Percentiles rank a stretch among this genome's conserved stretches.
Conservation (phyloP, 1,140 invertebrate species). For the Sycophaga agraensis region DNA sequence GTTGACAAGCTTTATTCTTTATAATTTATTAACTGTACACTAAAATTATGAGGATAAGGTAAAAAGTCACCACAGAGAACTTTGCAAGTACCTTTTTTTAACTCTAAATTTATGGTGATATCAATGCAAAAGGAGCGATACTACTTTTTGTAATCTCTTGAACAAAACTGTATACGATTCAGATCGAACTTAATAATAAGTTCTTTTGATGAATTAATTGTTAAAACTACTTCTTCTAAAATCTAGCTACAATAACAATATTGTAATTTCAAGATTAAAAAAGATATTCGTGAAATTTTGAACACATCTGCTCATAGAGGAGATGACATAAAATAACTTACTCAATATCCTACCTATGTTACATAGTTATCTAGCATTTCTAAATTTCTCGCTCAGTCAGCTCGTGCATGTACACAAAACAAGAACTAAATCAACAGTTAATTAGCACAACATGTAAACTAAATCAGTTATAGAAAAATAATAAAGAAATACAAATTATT, state of each 20-base stretch:
- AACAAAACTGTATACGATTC: too few relatives aligned
- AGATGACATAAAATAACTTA: constrained; percentile 23
- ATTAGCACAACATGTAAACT: background rate
- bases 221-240: constrained; percentile 16
- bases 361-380: background rate
- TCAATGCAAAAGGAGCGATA: too few relatives aligned
- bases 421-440: constrained; percentile 8
- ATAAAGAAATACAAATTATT: background rate
- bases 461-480: background rate
- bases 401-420: constrained; percentile 3
- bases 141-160: too few relatives aligned
- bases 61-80: too few relatives aligned
- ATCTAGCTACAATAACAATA: constrained; percentile 34
- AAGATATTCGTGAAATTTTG: constrained; percentile 24
- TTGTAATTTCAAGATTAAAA: constrained; percentile 35
- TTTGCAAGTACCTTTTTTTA: too few relatives aligned
- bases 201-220: background rate
- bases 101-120: too few relatives aligned
- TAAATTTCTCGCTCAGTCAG: constrained; percentile 16
- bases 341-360: constrained; percentile 14
- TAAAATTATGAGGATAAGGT: too few relatives aligned
- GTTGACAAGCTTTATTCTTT: too few relatives aligned
- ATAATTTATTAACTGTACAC: too few relatives aligned
- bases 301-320: constrained; percentile 16
- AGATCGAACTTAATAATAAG: too few relatives aligned